Base-by-base conservation (phyloP, 2,888 invertebrate species). In the Patella ulyssiponensis region DNA sequence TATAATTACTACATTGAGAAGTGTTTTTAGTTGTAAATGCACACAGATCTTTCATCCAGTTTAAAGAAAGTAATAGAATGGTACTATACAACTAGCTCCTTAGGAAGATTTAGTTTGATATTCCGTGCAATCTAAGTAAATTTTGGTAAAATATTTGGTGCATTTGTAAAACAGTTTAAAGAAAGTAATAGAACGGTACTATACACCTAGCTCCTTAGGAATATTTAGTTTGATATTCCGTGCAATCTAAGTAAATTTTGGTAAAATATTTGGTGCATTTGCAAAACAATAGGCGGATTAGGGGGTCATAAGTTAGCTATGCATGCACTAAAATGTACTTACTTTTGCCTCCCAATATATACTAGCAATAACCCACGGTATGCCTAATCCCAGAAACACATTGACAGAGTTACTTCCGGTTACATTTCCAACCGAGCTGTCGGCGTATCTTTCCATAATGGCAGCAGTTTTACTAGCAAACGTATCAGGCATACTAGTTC, bases 371-470 rank as follows among this genome's bases (percentile, higher is more conserved):
- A 94, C 84, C 94, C 94, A 94, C 0, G 94, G 94, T 72, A 94
- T 88, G 12, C 94, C 94, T 2, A 94, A 91, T 64, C 94, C 94
- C 58, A 94, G 92, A 88, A 94, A 94, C 11, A 94, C 94, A 86
- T 94, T 94, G 51, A 94, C 94, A 11, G 94, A 93, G 85, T 94
- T 94, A 83, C 93, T 93, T 69, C 94, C 94, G 52, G 94, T 94
- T 17, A 94, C 93, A 85, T 94, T 94, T 23, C 94, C 94, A 52
- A 94, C 92, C 1, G 94, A 93, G 84, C 93, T 94, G 88, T 94
- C 94, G 1, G 94, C 94, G 73, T 92, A 90, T 80, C 92, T 93
- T 85, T 94, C 94, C 86, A 92, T 69, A 69, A 64, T 0, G 20
- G 44, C 51, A 75, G 52, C 51, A 75, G 52, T 64, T 69, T 51